A percentile compares a stretch with the other conserved stretches of the same genome.
phyloP scores from a whole-genome alignment of 2,888 invertebrate genomes.

The Stenichneumon culpator region DNA sequence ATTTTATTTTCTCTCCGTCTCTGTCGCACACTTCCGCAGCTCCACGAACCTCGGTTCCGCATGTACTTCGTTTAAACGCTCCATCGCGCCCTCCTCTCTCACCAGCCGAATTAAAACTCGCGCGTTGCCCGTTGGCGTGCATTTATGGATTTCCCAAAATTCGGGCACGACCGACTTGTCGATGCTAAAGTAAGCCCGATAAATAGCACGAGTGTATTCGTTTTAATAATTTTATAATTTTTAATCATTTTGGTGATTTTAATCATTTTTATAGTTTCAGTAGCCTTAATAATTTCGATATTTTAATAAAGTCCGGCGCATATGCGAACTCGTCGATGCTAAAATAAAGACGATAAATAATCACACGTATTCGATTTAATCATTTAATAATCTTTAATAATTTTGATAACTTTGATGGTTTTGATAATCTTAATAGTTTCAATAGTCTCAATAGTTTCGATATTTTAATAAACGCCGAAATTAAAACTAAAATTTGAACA shows the following conservation, averaged over 20 bases:
- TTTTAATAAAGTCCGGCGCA: too few relatives aligned
- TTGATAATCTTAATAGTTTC: too few relatives aligned
- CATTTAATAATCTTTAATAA: background rate
- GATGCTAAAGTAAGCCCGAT: background rate
- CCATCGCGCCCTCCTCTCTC: background rate
- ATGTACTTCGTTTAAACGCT: background rate
- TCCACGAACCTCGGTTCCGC: background rate
- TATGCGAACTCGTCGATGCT: background rate
- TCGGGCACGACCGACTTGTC: background rate
- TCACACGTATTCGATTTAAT: background rate
- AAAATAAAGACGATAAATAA: background rate
- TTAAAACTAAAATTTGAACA: too few relatives aligned
- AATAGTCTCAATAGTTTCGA: too few relatives aligned
- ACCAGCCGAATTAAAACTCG: background rate
- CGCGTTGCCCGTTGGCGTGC: background rate
- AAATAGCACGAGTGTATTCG: background rate
- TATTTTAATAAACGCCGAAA: too few relatives aligned
- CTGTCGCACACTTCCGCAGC: background rate
- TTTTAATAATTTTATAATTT: too few relatives aligned
- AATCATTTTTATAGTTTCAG: too few relatives aligned
- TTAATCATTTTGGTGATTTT: too few relatives aligned
- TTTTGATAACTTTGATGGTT: too few relatives aligned
- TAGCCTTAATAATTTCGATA: too few relatives aligned
- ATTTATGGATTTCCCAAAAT: background rate
- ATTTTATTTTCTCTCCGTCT: slow-evolving; percentile 18